Percentiles rank a stretch among this genome's conserved stretches.
These are phyloP conservation scores for Amiota communis DNA, from an alignment of 2,888 invertebrate genomes.

Conservation along the genomic window DNA sequence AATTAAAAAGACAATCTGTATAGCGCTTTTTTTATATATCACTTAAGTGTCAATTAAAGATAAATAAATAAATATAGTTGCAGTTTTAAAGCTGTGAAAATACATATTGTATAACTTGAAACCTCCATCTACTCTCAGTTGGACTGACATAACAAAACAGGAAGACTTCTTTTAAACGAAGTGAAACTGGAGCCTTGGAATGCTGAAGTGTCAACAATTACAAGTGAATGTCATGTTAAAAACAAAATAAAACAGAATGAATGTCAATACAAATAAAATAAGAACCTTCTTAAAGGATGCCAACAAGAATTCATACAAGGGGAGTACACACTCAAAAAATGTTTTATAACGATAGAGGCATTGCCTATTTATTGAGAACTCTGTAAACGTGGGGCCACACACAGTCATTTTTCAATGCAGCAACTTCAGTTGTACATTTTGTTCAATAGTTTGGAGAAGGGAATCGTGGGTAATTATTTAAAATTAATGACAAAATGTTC, in stretches of 20 bases:
- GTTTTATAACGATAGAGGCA: not conserved
- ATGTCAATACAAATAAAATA: not conserved
- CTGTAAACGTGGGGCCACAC: not conserved
- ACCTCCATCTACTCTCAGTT: slow-evolving; percentile 47
- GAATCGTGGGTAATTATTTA: slow-evolving; percentile 59
- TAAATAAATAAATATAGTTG: slow-evolving; percentile 41
- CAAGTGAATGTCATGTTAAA: slow-evolving; percentile 37
- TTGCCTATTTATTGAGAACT: not conserved
- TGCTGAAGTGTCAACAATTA: slow-evolving; percentile 69
- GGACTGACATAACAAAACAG: slow-evolving; percentile 24
- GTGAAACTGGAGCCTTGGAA: slow-evolving; percentile 45
- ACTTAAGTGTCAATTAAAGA: slow-evolving; percentile 65
- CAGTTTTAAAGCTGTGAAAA: slow-evolving; percentile 32
- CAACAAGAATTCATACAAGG: slow-evolving; percentile 60
- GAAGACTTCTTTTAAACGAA: slow-evolving; percentile 10
- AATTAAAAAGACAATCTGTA: no score
- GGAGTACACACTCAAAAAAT: not conserved
- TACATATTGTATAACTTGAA: slow-evolving; percentile 42
- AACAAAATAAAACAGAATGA: slow-evolving; percentile 45
- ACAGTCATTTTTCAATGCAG: slow-evolving; percentile 47
- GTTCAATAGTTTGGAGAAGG: slow-evolving; percentile 53
- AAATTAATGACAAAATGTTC: slow-evolving; percentile 62
- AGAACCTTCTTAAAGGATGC: slow-evolving; percentile 12
- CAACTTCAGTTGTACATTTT: slow-evolving; percentile 56
- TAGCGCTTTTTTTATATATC: slow-evolving; percentile 50